Evolutionary conservation across 2,113 vertebrate genomes (phyloP), one percentile per base, ranked within the genome.

Genomic region (Neofelis nebulosa): DNA sequence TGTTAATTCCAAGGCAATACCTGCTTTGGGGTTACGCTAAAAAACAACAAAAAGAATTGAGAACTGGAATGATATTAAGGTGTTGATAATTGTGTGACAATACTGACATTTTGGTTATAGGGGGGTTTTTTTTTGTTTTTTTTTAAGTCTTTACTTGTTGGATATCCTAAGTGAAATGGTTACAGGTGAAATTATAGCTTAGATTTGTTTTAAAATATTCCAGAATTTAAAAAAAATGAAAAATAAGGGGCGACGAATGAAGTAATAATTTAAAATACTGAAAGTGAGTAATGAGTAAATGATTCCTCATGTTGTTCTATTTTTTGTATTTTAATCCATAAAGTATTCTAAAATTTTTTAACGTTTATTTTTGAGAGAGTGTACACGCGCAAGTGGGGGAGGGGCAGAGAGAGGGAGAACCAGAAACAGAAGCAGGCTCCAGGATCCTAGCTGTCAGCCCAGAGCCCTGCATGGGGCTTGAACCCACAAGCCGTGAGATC

Each of bases 301-400:
- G 50, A 73, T n/a, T 82, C 19, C 52, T 81, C 61, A 38, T 38
- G 91, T 55, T 91, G 18, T 76, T 88, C 63, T 63, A 63, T 27
- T 95, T 45, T 92, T n/a, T 96, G 9, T 38, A 89, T 57, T 93
- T 92, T 65, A 93, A 94, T 13, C 25, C 21, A 88, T 65, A 91
- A 94, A 78, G 21, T 36, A 74, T 80, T 61, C 21, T 61, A 23
- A 61, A 55, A 55, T 9, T 61, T 52, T 57, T 57, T 61, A 61
- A 61, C 8, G 21, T 61, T 61, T 61, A 61, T 61, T 61, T 61
- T 61, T 61, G 57, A 61, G 45, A 45, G 45, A 45, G 45, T 9
- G 7, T 45, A 1, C 45, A 45, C 7, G 45, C 1, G 21, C 57
- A 9, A 23, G 57, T 0, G 8, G 57, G 8, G 57, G 21, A 61